Percentiles rank a stretch among this genome's conserved stretches.
These are phyloP conservation scores for Drosophila mimetica DNA, from an alignment of 2,888 invertebrate species.

Conservation along the genomic window DNA sequence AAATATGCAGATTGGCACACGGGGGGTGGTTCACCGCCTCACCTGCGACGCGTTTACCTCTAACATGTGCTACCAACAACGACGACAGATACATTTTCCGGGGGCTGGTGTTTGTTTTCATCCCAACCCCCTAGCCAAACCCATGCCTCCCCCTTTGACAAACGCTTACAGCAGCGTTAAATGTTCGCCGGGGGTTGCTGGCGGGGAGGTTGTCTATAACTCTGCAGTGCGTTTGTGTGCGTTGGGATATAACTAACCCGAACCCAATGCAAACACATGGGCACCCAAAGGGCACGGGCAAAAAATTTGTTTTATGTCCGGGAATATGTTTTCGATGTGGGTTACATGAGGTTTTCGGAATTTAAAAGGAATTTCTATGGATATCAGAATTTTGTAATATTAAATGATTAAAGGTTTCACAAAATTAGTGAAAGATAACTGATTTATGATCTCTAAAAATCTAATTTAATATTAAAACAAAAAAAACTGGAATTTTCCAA, in stretches of 20 bases:
- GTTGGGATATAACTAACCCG: slow-evolving; percentile 53
- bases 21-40: slow-evolving; percentile 13
- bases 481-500: neutral
- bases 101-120: slow-evolving; percentile 29
- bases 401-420: neutral
- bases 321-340: neutral
- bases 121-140: slow-evolving; percentile 1
- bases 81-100: slow-evolving; percentile 42
- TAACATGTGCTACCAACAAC: slow-evolving; percentile 68
- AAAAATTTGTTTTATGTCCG: slow-evolving; percentile 1
- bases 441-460: too few species aligned
- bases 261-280: slow-evolving; percentile 57
- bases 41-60: slow-evolving; percentile 64
- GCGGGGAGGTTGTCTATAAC: slow-evolving; percentile 16
- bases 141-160: slow-evolving; percentile 11
- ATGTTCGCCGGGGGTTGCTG: slow-evolving; percentile 43
- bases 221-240: slow-evolving; percentile 26
- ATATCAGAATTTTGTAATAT: too few species aligned
- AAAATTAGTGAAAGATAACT: too few species aligned
- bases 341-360: neutral
- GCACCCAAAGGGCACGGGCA: slow-evolving; percentile 1
- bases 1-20: slow-evolving; percentile 76
- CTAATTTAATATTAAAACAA: neutral
- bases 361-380: neutral
- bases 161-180: slow-evolving; percentile 63